Base-by-base conservation (phyloP, 2,888 invertebrate species). In the Drosophila putrida region DNA sequence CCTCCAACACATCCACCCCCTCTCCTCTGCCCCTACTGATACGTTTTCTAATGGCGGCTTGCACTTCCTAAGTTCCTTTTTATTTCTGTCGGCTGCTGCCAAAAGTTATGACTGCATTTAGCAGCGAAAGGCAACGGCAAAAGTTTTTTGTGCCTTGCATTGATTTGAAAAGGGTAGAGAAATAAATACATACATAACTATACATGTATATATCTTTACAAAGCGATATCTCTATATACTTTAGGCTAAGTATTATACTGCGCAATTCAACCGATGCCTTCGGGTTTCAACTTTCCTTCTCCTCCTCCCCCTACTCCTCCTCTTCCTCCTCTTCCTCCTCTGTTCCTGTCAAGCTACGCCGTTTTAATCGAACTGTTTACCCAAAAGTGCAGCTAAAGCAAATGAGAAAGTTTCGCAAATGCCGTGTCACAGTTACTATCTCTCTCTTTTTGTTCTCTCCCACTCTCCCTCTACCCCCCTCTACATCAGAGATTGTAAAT, bases 41-140 rank as follows among this genome's bases (percentile, higher is more conserved):
- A 10, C 44, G 68, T 73, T 84, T 80, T 86, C 82, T 83, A 83
- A 83, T 83, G 80, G 82, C 85, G 78, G 80, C 77, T 75, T 85
- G 77, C 76, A 82, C 67, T 87, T 82, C 71, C 80, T 74, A 80
- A 82, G 66, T 61, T 20, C 28, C n/a, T n/a, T 15, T 25, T 27
- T 57, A 47, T 65, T 66, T 69, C 51, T 79, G 69, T 65, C 60
- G 78, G 73, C 67, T 76, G 78, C 86, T 86, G 83, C 84, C 86
- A 85, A 85, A 85, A 85, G 88, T 85, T 85, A 85, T 85, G 88
- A 88, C 85, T 85, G 85, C 85, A 88, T 84, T 84, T 84, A 85
- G 87, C 80, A 71, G 74, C n/a, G 39, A 70, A 59, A 51, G 53
- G 50, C 66, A 77, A 70, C 50, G 79, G 68, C 69, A 85, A 85